phyloP scores from a whole-genome alignment of 1,140 invertebrate species.

The Charaxes varanes region DNA sequence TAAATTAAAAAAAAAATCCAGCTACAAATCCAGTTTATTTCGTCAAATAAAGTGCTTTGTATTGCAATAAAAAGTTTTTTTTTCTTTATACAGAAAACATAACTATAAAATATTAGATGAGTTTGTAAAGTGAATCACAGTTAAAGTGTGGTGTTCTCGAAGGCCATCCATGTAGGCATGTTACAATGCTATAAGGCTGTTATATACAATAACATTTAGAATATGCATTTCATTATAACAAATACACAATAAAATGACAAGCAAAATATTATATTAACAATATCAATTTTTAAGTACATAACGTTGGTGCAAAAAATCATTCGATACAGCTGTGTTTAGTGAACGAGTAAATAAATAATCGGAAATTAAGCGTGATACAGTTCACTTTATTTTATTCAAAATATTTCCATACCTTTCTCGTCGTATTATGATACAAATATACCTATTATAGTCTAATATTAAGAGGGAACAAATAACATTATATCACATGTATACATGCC shows the following conservation, averaged over 20 bases:
- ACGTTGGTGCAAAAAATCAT: constrained; percentile 28
- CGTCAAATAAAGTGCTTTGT: constrained; percentile 18
- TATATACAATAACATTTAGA: constrained; percentile 34
- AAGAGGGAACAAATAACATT: constrained; percentile 18
- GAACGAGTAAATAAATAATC: too few species aligned
- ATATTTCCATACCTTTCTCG: neutral
- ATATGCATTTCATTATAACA: constrained; percentile 32
- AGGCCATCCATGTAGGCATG: constrained; percentile 43
- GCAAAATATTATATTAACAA: constrained; percentile 32
- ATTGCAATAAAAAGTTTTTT: constrained; percentile 24
- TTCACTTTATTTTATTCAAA: constrained; percentile 2
- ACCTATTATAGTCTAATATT: constrained; percentile 15
- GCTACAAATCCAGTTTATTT: constrained; percentile 17
- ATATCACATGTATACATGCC: constrained; percentile 20
- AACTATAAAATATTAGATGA: constrained; percentile 52
- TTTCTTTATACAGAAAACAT: constrained; percentile 22
- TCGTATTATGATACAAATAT: constrained; percentile 13
- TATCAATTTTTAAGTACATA: constrained; percentile 62
- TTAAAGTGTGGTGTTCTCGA: constrained; percentile 52
- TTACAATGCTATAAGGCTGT: constrained; percentile 41
- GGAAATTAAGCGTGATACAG: constrained; percentile 13
- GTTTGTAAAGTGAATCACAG: constrained; percentile 69
- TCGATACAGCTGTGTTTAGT: constrained; percentile 13
- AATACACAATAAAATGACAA: constrained; percentile 9
- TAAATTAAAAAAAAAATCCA: constrained; percentile 19